A percentile compares a stretch with the other conserved stretches of the same genome.
Conservation (phyloP, 2,888 invertebrate species). For the Norana najaformis region DNA sequence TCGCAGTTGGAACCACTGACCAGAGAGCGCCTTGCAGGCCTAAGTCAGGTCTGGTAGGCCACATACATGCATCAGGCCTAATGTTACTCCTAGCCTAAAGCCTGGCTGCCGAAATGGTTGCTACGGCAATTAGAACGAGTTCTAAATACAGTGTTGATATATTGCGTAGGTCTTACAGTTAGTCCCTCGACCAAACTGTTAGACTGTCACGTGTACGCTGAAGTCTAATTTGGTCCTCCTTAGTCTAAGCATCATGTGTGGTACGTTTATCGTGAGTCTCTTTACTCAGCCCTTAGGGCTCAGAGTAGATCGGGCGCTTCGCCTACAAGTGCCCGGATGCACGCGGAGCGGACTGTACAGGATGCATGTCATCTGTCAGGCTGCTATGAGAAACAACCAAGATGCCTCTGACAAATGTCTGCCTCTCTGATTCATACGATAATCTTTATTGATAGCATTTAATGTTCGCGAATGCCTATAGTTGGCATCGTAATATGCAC, state of each 20-base stretch:
- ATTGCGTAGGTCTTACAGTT: not conserved
- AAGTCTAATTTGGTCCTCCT: not conserved
- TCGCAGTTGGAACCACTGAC: not conserved
- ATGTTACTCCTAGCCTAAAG: not conserved
- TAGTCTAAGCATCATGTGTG: not conserved
- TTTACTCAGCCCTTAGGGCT: too few species aligned
- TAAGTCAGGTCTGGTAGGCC: too few species aligned
- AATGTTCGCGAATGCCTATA: too few species aligned
- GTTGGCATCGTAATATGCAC: too few species aligned
- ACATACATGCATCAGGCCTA: not conserved
- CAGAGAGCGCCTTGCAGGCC: not conserved
- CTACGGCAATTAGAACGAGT: not conserved
- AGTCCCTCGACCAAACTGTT: too few species aligned
- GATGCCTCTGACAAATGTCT: too few species aligned
- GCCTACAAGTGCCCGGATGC: too few species aligned
- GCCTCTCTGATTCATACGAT: too few species aligned
- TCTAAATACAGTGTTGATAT: not conserved
- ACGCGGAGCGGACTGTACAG: too few species aligned
- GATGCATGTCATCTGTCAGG: too few species aligned
- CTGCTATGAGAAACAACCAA: too few species aligned
- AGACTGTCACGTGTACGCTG: not conserved
- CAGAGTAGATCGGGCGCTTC: not conserved
- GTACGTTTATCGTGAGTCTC: not conserved
- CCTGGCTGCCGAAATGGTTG: not conserved
- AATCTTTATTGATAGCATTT: too few species aligned